These are phyloP conservation scores for Tribolium castaneum DNA, from an alignment of 1,140 invertebrate species.

Conservation along the genomic window DNA sequence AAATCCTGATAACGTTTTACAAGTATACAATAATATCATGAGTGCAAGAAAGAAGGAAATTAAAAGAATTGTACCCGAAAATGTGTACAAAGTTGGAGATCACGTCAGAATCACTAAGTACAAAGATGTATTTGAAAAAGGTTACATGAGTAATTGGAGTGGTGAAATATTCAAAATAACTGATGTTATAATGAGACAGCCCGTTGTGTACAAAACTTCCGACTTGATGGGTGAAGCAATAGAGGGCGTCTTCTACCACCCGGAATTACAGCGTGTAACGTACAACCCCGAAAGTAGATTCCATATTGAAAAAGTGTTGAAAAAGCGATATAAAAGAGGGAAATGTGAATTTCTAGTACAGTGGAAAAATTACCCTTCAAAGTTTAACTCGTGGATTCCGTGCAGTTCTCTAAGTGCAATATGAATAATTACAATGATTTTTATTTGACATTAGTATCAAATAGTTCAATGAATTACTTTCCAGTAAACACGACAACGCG, in stretches of 20 bases:
- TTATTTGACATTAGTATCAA: neutral
- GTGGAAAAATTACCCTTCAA: constrained; percentile 1
- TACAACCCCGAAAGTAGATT: neutral
- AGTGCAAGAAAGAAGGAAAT: neutral
- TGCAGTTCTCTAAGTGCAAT: neutral
- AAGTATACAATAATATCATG: neutral
- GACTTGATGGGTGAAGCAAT: constrained; percentile 57
- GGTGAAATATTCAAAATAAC: constrained; percentile 54
- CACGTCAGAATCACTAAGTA: too few relatives aligned
- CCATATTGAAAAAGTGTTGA: neutral
- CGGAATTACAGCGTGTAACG: constrained; percentile 16
- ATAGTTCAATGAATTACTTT: neutral
- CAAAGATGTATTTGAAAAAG: too few relatives aligned
- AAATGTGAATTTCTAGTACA: neutral
- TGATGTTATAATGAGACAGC: constrained; percentile 52
- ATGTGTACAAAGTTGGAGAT: too few relatives aligned
- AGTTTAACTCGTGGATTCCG: neutral
- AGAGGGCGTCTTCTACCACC: constrained; percentile 55
- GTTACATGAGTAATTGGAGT: too few relatives aligned
- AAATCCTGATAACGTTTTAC: neutral
- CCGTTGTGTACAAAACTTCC: constrained; percentile 55
- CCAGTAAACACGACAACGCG: neutral
- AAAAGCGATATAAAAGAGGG: neutral
- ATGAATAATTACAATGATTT: constrained; percentile 2
- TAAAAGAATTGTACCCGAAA: too few relatives aligned